Evolutionary conservation across 2,113 vertebrate genomes (phyloP).

Genomic region (Dicerorhinus sumatrensis): DNA sequence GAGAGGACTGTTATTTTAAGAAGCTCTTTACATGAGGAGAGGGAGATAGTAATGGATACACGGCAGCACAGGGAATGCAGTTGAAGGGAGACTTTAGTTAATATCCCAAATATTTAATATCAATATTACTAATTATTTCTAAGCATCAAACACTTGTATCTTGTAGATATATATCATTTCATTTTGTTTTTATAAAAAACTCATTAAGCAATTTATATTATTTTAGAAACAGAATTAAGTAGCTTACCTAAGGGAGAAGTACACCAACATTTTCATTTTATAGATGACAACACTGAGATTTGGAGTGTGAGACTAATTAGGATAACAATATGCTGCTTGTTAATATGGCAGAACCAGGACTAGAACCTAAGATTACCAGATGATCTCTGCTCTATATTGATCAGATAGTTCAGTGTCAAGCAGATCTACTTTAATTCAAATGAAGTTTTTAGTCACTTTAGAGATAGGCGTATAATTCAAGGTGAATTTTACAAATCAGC

Average conservation of each 20-base stretch:
- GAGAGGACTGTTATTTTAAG: not conserved
- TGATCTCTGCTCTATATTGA: not conserved
- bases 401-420: not conserved
- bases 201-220: not conserved
- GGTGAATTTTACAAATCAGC: slow-evolving; percentile 65
- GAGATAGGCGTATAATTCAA: slow-evolving; percentile 46
- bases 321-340: not conserved
- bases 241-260: not conserved
- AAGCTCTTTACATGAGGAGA: not conserved
- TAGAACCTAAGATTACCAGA: not conserved
- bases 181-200: not conserved
- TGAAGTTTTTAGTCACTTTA: slow-evolving; percentile 18
- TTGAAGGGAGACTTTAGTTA: not conserved
- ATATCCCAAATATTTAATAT: not conserved
- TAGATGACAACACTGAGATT: not conserved
- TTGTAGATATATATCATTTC: not conserved
- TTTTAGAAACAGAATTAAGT: not conserved
- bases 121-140: not conserved
- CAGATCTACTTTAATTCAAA: slow-evolving; percentile 9
- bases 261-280: not conserved
- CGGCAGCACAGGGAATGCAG: not conserved
- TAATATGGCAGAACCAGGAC: not conserved
- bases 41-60: not conserved
- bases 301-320: not conserved
- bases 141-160: not conserved